Base-by-base conservation (phyloP, 2,797 vertebrate species). In the Protonibea diacanthus region DNA sequence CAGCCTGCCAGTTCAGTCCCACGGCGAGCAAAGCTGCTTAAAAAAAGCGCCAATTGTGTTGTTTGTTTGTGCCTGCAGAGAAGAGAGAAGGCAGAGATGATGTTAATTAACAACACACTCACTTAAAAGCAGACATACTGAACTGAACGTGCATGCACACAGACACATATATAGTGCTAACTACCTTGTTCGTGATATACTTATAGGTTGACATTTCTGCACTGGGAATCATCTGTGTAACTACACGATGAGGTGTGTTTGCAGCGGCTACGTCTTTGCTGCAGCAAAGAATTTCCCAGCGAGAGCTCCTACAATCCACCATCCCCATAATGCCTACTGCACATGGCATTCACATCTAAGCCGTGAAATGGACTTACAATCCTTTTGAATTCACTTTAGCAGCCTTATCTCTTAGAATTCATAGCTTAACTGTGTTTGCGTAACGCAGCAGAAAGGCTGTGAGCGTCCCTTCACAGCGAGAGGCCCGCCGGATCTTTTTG, bases 91-190 rank as follows among this genome's bases (percentile, higher is more conserved):
- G 78, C 80, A 47, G 68, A 56, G 42, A 66, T 42, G 57, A 23
- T 71, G 78, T 78, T 88, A 84, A 91, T 88, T 83, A 88, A 49
- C 33, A 75, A 23, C 9, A 45, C 12, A 11, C 14, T 20, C 29
- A 27, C 18, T 56, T 1, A 11, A 20, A 55, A 40, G 57, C 73
- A 65, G 17, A 68, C 49, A 42, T 11, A 42, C 40, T 11, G 45
- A 17, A 65, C 18, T 18, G 6, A n/a, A n/a, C n/a, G n/a, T 45
- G 71, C 44, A 49, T 10, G 4, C 59, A 63, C 21, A 42, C 5
- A 55, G 18, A 47, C 9, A 33, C 17, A 69, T 20, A 44, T 1
- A 29, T 7, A 47, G 18, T 25, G n/a, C 14, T 5, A 68, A 60
- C 45, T 48, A 13, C 38, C 21, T 73, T 79, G 53, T 53, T 52